Conservation (phyloP, 2,797 vertebrate species). For the Gadopsis marmoratus region DNA sequence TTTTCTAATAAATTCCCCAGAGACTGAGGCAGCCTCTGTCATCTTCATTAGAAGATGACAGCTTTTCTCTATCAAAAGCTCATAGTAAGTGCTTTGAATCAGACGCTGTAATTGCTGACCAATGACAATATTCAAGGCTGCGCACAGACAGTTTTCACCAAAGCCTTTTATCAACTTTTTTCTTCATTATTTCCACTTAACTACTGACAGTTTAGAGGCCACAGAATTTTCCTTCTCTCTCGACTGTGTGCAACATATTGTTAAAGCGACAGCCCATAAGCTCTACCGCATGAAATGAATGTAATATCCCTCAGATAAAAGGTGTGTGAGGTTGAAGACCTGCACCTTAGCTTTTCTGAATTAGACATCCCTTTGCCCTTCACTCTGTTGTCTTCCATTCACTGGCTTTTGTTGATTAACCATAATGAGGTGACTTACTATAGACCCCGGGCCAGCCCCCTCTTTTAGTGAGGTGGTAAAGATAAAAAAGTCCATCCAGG, state of each 20-base stretch:
- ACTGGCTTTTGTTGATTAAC: constrained; percentile 83
- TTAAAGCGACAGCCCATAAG: constrained; percentile 35
- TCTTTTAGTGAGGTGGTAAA: constrained; percentile 65
- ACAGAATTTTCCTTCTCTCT: constrained; percentile 35
- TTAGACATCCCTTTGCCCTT: constrained; percentile 68
- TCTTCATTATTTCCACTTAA: constrained; percentile 66
- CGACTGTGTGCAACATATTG: constrained; percentile 34
- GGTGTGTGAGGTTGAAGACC: constrained; percentile 56
- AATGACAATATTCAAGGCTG: constrained; percentile 66
- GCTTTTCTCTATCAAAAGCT: constrained; percentile 67
- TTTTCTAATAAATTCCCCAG: constrained; percentile 65
- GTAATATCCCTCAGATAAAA: constrained; percentile 69
- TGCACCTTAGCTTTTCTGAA: constrained; percentile 59
- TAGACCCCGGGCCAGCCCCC: constrained; percentile 66
- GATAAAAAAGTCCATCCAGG: constrained; percentile 78
- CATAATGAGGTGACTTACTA: constrained; percentile 80
- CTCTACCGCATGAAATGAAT: constrained; percentile 59
- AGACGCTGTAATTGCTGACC: constrained; percentile 73
- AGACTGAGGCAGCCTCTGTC: constrained; percentile 57
- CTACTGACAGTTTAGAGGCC: constrained; percentile 55
- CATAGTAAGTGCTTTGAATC: constrained; percentile 69
- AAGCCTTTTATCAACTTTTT: constrained; percentile 50
- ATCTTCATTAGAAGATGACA: constrained; percentile 71
- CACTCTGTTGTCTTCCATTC: constrained; percentile 78
- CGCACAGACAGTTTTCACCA: constrained; percentile 62